These are phyloP conservation scores for Dinoponera quadriceps DNA, from an alignment of 1,140 invertebrate species.

Conservation along the genomic window DNA sequence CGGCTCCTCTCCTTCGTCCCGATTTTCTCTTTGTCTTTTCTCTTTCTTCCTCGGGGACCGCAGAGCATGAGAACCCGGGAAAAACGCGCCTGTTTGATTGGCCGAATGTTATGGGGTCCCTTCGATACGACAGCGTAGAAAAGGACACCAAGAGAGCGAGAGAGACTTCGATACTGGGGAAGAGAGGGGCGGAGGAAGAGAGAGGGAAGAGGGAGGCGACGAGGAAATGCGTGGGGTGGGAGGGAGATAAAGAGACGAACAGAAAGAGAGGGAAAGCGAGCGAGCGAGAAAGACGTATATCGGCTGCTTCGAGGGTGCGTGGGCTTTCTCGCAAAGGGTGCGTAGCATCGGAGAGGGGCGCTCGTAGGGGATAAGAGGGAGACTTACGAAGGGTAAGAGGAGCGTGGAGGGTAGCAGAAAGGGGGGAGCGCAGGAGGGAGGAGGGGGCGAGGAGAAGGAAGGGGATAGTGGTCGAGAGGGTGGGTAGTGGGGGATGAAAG, in stretches of 20 bases:
- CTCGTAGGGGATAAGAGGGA: conserved; percentile 63
- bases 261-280: background rate
- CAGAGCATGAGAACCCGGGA: conserved; percentile 25
- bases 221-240: conserved; percentile 30
- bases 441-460: conserved; percentile 66
- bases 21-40: conserved; percentile 61
- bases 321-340: conserved; percentile 76
- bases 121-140: conserved; percentile 66
- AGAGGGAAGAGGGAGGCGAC: conserved; percentile 2
- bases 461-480: conserved; percentile 75
- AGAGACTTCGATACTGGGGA: background rate
- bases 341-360: conserved; percentile 69
- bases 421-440: conserved; percentile 62
- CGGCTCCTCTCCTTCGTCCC: conserved; percentile 53
- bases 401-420: conserved; percentile 62
- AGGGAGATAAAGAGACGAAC: conserved; percentile 12
- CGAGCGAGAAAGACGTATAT: conserved; percentile 39
- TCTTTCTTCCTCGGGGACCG: conserved; percentile 61
- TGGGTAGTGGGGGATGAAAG: conserved; percentile 80
- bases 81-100: conserved; percentile 76
- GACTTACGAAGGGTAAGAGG: conserved; percentile 57
- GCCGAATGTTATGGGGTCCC: conserved; percentile 73
- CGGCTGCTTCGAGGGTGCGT: conserved; percentile 73
- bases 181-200: background rate
- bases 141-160: conserved; percentile 32